A percentile compares a stretch with the other conserved stretches of the same genome.
Conservation (phyloP, 2,888 invertebrate species). For the Tenthredo distinguenda region DNA sequence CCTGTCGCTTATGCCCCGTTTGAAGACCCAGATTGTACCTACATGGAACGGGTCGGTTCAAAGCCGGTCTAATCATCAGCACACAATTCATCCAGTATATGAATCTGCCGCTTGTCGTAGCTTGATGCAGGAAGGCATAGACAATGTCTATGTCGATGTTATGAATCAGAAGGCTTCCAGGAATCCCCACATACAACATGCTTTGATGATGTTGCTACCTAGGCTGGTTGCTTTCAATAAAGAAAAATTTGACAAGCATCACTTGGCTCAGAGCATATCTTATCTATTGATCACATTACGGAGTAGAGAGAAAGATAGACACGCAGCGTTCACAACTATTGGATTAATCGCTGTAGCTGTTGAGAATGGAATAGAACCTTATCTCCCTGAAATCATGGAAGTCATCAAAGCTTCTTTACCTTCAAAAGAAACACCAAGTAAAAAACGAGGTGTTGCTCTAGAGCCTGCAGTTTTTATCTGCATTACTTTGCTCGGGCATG, state of each 20-base stretch:
- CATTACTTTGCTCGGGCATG: conserved; percentile 93
- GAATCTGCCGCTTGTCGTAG: conserved; percentile 94
- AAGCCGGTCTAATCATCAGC: conserved; percentile 61
- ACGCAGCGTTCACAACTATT: conserved; percentile 93
- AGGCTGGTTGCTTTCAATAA: conserved; percentile 96
- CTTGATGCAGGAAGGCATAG: conserved; percentile 90
- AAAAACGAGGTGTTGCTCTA: conserved; percentile 84
- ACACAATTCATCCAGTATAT: conserved; percentile 80
- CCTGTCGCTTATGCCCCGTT: conserved; percentile 81
- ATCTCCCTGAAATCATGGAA: conserved; percentile 92
- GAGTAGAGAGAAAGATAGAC: conserved; percentile 91
- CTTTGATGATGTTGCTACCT: conserved; percentile 92
- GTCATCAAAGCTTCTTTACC: conserved; percentile 89
- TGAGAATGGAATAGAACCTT: conserved; percentile 88
- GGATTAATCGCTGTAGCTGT: conserved; percentile 95
- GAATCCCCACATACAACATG: conserved; percentile 91
- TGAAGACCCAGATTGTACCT: conserved; percentile 82
- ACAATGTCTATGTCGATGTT: conserved; percentile 88
- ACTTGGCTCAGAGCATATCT: conserved; percentile 87
- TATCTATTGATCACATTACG: conserved; percentile 89
- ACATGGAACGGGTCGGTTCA: conserved; percentile 72
- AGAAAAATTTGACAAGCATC: conserved; percentile 87
- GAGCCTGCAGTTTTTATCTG: conserved; percentile 97
- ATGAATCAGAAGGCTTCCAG: conserved; percentile 88
- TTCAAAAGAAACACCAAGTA: conserved; percentile 87